Conservation (phyloP, 2,888 invertebrate species). For the Esperia sulphurella region DNA sequence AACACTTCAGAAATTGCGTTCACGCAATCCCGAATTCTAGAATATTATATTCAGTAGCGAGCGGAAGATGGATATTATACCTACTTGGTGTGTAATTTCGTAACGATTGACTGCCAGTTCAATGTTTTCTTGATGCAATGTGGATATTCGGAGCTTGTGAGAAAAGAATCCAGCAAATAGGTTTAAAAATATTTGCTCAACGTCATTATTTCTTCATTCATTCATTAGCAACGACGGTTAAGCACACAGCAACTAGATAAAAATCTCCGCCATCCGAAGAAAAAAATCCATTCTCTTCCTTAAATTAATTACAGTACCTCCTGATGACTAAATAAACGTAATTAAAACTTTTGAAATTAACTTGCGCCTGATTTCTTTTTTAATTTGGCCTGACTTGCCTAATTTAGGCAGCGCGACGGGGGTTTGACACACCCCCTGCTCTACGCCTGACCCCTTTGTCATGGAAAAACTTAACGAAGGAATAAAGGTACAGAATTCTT, state of each 20-base stretch:
- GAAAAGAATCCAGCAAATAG: no score
- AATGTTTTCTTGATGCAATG: no score
- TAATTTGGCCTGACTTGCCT: constrained; percentile 69
- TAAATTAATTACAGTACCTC: constrained; percentile 65
- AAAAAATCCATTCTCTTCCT: constrained; percentile 18
- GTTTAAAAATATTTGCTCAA: no score
- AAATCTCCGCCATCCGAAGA: background rate
- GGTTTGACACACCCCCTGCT: constrained; percentile 68
- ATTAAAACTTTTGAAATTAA: constrained; percentile 76
- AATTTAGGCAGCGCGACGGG: constrained; percentile 68
- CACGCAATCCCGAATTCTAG: no score
- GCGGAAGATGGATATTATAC: no score
- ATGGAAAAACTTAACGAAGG: constrained; percentile 32
- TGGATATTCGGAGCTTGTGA: no score
- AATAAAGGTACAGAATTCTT: background rate
- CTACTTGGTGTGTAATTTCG: no score
- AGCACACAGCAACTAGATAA: background rate
- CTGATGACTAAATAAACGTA: constrained; percentile 75
- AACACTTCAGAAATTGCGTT: no score
- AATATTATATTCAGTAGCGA: no score
- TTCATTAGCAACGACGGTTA: no score
- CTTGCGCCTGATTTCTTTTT: constrained; percentile 75
- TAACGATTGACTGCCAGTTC: no score
- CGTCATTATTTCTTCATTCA: no score
- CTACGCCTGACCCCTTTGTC: constrained; percentile 53